Evolutionary conservation across 2,113 vertebrate species (phyloP).

Genomic region (Anser cygnoides): DNA sequence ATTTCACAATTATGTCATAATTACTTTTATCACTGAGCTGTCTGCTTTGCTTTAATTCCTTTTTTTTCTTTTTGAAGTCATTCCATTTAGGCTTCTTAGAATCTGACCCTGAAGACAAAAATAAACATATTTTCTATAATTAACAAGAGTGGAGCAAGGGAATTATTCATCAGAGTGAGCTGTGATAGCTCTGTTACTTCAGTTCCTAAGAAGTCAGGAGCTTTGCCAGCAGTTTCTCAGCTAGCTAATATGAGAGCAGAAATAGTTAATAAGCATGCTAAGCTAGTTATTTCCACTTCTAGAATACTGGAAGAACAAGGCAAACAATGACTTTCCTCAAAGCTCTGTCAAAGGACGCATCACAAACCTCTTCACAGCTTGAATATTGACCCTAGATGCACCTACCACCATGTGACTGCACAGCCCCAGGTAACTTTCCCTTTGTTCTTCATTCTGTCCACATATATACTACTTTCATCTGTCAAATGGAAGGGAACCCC

Average conservation of each 20-base stretch:
- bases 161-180: not conserved
- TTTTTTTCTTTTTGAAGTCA: constrained; percentile 89
- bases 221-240: not conserved
- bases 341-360: not conserved
- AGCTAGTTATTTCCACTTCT: not conserved
- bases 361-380: not conserved
- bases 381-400: not conserved
- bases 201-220: not conserved
- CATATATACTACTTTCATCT: not conserved
- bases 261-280: not conserved
- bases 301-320: not conserved
- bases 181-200: not conserved
- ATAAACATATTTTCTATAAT: not conserved
- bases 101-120: constrained; percentile 71
- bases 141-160: not conserved
- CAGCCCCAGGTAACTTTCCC: not conserved
- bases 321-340: not conserved
- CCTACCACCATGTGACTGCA: not conserved
- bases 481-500: not conserved
- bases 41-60: constrained; percentile 86
- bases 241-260: not conserved
- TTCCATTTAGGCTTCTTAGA: constrained; percentile 87
- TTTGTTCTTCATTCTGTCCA: not conserved
- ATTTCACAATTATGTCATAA: constrained; percentile 84
- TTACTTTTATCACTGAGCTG: constrained; percentile 85